Evolutionary conservation across 2,888 invertebrate genomes (phyloP), one percentile per base, ranked within the genome.

Genomic region (Sepioteuthis lessoniana): DNA sequence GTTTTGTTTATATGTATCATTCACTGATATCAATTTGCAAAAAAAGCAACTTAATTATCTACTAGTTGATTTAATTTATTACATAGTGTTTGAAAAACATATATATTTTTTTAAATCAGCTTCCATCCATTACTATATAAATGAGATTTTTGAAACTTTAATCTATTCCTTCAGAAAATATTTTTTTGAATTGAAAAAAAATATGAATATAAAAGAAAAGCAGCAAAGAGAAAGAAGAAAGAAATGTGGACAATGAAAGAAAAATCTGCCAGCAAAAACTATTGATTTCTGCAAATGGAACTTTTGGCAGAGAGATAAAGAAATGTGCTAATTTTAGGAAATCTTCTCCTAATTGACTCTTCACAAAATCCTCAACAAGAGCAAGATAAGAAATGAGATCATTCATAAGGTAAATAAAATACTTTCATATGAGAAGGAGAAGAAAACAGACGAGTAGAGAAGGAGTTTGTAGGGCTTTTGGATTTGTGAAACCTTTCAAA

Each of bases 291-390:
- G 60, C 31, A 60, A 60, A 60, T 60, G 28, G 60, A 25, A 60
- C 31, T 60, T n/a, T n/a, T 60, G 60, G 60, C 60, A 60, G 31
- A 31, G 31, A 31, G 10, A 60, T 60, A 60, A 31, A 60, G 31
- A 60, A 60, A 60, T 60, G 60, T 60, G 60, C 60, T 60, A 60
- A 60, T 60, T 60, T 60, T 60, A 60, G 60, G 60, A 60, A 60
- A 60, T 60, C 31, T 60, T 8, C 31, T 60, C 31, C 60, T 60
- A 60, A 60, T 60, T 60, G 60, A 60, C 31, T 60, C 60, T 60
- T 60, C 60, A 60, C 60, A 60, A 60, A 60, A 60, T 25, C 31
- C 60, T 60, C 31, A 60, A 60, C 31, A 31, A 31, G 60, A 4
- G 25, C 7, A 5, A 60, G 60, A 31, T 60, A 25, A 60, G 1